Conservation (phyloP, 2,888 invertebrate genomes). For the Parnassius smintheus region DNA sequence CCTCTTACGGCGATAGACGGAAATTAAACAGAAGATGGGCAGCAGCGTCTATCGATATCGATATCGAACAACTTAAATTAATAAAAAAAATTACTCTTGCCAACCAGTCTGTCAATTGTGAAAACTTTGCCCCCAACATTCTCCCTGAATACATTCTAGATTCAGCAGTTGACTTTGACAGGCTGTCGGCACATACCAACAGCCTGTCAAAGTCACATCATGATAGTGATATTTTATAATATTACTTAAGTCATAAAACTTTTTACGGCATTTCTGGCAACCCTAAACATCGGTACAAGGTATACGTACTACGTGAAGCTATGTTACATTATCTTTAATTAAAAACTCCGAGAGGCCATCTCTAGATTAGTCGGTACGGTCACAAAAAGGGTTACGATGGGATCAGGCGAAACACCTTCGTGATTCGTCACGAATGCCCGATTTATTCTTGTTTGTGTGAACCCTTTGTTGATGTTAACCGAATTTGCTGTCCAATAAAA, state of each 20-base stretch:
- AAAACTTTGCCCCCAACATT: too few species aligned
- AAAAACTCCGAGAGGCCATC: constrained; percentile 69
- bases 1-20: too few species aligned
- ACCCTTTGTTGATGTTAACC: constrained; percentile 75
- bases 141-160: too few species aligned
- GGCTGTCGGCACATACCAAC: too few species aligned
- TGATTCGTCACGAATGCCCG: constrained; percentile 77
- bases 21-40: too few species aligned
- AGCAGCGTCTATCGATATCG: too few species aligned
- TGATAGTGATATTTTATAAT: too few species aligned
- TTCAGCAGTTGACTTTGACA: too few species aligned
- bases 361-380: constrained; percentile 73
- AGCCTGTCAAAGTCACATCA: too few species aligned
- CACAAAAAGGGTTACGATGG: constrained; percentile 75
- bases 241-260: background rate
- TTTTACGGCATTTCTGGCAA: constrained; percentile 34
- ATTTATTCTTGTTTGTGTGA: constrained; percentile 77
- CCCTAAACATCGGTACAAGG: constrained; percentile 47
- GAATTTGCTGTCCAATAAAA: constrained; percentile 78
- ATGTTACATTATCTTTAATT: constrained; percentile 78
- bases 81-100: too few species aligned
- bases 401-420: constrained; percentile 72
- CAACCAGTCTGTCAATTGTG: too few species aligned
- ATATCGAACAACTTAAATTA: too few species aligned
- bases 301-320: constrained; percentile 65